Evolutionary conservation across 1,140 invertebrate genomes (phyloP), one percentile per base, ranked within the genome.

Genomic region (Drosophila albomicans): DNA sequence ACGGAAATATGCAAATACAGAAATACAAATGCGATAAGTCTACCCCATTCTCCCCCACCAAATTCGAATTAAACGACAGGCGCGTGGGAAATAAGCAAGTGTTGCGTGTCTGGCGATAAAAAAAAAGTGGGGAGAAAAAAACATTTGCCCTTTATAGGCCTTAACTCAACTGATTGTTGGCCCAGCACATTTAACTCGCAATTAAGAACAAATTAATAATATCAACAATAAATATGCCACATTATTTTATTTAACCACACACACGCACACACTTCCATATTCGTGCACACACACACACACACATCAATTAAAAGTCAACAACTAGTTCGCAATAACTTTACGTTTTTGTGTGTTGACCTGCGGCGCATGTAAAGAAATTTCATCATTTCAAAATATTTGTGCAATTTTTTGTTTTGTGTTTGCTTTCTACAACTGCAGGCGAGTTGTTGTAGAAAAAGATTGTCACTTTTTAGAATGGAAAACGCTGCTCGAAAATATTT

Each of bases 121-220:
- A n/a, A 32, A 8, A 32, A 32, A 20, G 20, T 20, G 7, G 32
- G 32, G 7, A 38, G 5, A 20, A 43, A 43, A 43, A 43, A 43
- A 8, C n/a, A 13, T 13, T 28, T 5, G 5, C 15, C 20, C 30
- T 62, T 61, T 49, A 16, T 16, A n/a, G 10, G 45, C 5, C 28
- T 7, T 10, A 16, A 16, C 45, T 52, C 15, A 32, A 32, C 58
- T 52, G 54, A 20, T 41, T 57, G 30, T 57, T 35, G 54, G 15
- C 32, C 54, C 32, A 75, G 59, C 58, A 54, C 56, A 82, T 73
- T 74, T 77, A 71, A 57, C 63, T 66, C 64, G 74, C 64, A 81
- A 85, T 85, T 85, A 85, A 79, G 65, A 75, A 82, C 61, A 73
- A 73, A 82, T 82, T 79, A 79, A 66, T 75, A 81, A 86, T 67